These are phyloP conservation scores for Oryctolagus cuniculus DNA, from an alignment of 2,113 vertebrate species.

Conservation along the genomic window mOryCun1.1 NC_091438.1:38833001-38833500, in stretches of 20 bases:
- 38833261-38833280: neutral
- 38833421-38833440: neutral
- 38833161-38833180: neutral
- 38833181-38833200: neutral
- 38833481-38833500: neutral
- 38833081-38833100: neutral
- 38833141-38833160: neutral
- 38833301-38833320: neutral
- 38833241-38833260: neutral
- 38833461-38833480: neutral
- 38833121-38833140: neutral
- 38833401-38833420: neutral
- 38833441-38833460: neutral
- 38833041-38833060: neutral
- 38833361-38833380: neutral
- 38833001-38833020: neutral
- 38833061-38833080: neutral
- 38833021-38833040: neutral
- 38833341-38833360: neutral
- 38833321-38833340: neutral
- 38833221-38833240: neutral
- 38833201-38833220: neutral
- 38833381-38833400: neutral
- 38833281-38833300: neutral
- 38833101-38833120: neutral